A percentile compares a stretch with the other conserved stretches of the same genome.
phyloP scores from a whole-genome alignment of 2,113 vertebrate genomes.

The Oryzias javanicus region DNA sequence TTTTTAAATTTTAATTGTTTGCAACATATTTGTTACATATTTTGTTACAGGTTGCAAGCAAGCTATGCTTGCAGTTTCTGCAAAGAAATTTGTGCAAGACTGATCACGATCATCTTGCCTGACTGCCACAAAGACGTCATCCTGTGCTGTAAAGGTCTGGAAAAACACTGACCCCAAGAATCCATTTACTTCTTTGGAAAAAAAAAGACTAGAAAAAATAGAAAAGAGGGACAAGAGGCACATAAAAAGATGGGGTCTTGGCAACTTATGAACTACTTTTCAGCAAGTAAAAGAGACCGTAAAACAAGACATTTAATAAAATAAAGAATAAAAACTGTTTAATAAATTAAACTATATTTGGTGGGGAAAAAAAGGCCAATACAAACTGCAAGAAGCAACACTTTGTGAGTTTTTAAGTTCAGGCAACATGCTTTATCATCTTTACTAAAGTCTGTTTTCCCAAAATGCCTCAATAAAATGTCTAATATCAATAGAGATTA shows the following conservation, averaged over 20 bases:
- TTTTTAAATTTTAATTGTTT: too few species aligned
- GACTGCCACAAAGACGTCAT: conserved; percentile 52
- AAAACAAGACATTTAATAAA: too few species aligned
- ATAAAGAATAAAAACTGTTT: too few species aligned
- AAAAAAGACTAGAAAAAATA: conserved; percentile 31
- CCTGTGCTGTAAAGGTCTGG: conserved; percentile 33
- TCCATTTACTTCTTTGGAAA: conserved; percentile 32
- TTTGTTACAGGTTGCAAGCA: conserved; percentile 3
- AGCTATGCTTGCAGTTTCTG: conserved; percentile 8
- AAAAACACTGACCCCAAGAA: conserved; percentile 33
- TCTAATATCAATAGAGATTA: too few species aligned
- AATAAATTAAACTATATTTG: too few species aligned
- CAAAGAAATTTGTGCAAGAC: conserved; percentile 16
- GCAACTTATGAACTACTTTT: conserved; percentile 6
- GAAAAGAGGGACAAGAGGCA: conserved; percentile 9
- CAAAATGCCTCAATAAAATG: too few species aligned
- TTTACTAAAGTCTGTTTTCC: neutral
- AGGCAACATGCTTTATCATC: neutral
- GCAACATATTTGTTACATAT: neutral
- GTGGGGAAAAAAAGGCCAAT: too few species aligned
- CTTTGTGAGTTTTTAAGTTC: neutral
- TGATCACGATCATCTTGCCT: conserved; percentile 24
- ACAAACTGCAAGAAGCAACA: neutral
- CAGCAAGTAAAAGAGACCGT: too few species aligned
- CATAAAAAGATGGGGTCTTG: conserved; percentile 18